phyloP scores from a whole-genome alignment of 2,113 vertebrate species.

The Rutilus rutilus region DNA sequence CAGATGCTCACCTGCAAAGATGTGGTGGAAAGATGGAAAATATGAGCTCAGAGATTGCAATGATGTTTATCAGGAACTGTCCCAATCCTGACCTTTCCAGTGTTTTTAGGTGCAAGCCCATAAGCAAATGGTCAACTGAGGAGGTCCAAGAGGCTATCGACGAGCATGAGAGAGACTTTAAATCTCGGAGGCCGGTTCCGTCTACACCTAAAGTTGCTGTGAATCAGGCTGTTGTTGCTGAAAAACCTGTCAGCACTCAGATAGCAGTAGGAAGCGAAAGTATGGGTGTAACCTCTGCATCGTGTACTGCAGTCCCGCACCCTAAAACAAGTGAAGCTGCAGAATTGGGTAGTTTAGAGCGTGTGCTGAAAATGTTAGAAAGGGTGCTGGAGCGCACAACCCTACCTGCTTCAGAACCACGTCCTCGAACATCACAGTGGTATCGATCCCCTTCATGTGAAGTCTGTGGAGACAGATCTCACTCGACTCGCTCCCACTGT shows the following conservation, averaged over 20 bases:
- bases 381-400: background rate
- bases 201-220: background rate
- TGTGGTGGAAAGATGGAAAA: background rate
- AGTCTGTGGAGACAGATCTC: too few relatives aligned
- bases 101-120: background rate
- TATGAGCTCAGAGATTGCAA: constrained; percentile 7
- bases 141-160: constrained; percentile 4
- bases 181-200: background rate
- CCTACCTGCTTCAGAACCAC: too few relatives aligned
- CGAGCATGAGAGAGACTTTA: background rate
- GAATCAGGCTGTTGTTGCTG: background rate
- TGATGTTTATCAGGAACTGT: constrained; percentile 31
- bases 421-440: too few relatives aligned
- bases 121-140: constrained; percentile 3
- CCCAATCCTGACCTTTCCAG: background rate
- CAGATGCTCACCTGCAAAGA: background rate
- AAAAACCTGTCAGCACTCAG: background rate
- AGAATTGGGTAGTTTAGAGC: background rate
- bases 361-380: background rate
- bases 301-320: background rate
- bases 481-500: too few relatives aligned
- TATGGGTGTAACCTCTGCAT: background rate
- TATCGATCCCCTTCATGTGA: too few relatives aligned
- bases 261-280: background rate
- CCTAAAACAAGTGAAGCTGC: background rate